phyloP scores from a whole-genome alignment of 2,888 invertebrate genomes.

The Hydriomena furcata region DNA sequence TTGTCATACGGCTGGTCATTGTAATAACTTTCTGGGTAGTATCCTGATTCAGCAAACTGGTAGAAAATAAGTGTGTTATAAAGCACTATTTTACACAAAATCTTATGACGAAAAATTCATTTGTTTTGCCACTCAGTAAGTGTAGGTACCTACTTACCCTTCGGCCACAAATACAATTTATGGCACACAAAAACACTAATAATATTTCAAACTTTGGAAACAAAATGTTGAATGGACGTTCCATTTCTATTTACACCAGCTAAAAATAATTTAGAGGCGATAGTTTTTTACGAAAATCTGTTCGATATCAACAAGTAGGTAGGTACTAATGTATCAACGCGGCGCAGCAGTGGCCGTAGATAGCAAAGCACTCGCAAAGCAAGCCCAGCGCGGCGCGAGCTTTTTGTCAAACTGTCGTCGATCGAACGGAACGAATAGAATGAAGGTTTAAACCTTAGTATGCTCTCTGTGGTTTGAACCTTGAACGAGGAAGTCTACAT shows the following conservation, averaged over 20 bases:
- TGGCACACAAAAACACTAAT: conserved; percentile 41
- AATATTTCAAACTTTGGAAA: conserved; percentile 39
- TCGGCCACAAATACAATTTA: conserved; percentile 46
- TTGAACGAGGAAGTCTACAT: too few relatives aligned
- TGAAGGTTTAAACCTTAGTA: too few relatives aligned
- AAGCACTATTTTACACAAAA: background rate
- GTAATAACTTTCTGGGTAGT: conserved; percentile 52
- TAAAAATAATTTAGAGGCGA: conserved; percentile 11
- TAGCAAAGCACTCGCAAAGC: too few relatives aligned
- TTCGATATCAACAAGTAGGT: conserved; percentile 48
- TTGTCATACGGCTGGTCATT: conserved; percentile 34
- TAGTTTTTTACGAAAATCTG: conserved; percentile 15
- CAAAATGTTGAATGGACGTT: conserved; percentile 32
- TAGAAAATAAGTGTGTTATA: conserved; percentile 24
- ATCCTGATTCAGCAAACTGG: conserved; percentile 60
- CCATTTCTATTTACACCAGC: conserved; percentile 42
- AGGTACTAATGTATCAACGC: too few relatives aligned
- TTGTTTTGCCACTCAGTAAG: too few relatives aligned
- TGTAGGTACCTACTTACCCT: conserved; percentile 59
- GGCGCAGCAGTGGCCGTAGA: too few relatives aligned
- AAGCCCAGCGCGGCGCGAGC: background rate
- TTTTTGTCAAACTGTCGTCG: too few relatives aligned
- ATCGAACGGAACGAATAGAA: too few relatives aligned
- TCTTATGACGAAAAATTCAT: conserved; percentile 11
- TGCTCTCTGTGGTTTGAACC: too few relatives aligned